Evolutionary conservation across 1,140 invertebrate species (phyloP), one percentile per base, ranked within the genome.

Genomic region (Drosophila bifasciata): DNA sequence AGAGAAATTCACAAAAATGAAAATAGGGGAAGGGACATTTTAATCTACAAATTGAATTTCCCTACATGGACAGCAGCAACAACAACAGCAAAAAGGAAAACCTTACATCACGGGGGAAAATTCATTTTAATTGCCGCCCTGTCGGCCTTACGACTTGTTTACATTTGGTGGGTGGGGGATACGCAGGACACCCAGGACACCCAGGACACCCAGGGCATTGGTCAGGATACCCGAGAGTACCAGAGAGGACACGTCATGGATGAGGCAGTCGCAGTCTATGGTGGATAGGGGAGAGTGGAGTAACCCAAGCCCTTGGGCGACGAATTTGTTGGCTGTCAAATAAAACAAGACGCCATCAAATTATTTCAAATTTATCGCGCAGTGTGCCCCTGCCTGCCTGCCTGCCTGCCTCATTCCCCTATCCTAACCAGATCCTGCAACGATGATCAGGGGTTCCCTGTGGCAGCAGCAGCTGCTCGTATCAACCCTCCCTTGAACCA

Each of bases 281-380:
- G 32, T 11, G 48, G 11, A 9, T 1, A 8, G 21, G 13, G 23
- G 1, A n/a, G 46, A 25, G 40, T 44, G 57, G 41, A 41, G 52
- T 25, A 17, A 57, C 48, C 21, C 56, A 67, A 70, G 58, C 76
- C 80, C 63, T 64, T 57, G 77, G 77, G 80, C 77, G 63, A 77
- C 73, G 73, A 75, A 85, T 86, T 85, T 88, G 81, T 88, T 77
- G 73, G 32, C 83, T 88, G 81, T 88, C 81, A 86, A 88, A 86
- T 88, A 86, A 86, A 86, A 86, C 83, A 88, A 86, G 83, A 86
- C 83, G 74, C 81, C 81, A 88, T 86, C 77, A 86, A 86, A 86
- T 86, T 85, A 86, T 85, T 86, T 86, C 68, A 81, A 86, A 86
- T 86, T 86, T 88, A 86, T 85, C 73, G 81, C 77, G 53, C 84